phyloP scores from a whole-genome alignment of 2,888 invertebrate genomes.

The Copidosoma aretas region DNA sequence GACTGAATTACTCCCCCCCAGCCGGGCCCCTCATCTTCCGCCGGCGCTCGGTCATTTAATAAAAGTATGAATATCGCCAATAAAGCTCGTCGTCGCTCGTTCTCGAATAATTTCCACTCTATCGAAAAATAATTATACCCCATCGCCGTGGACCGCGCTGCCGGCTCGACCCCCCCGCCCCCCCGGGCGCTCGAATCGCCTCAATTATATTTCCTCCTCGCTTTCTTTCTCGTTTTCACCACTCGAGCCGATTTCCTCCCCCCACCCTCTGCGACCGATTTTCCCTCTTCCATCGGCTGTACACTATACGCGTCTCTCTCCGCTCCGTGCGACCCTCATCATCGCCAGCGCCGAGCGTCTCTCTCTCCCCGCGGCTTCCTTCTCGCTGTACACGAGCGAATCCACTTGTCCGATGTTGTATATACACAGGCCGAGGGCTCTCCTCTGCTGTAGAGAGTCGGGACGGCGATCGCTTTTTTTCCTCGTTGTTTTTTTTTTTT shows the following conservation, averaged over 20 bases:
- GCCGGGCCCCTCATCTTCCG: slow-evolving; percentile 8
- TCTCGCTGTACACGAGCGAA: background rate
- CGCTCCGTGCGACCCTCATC: background rate
- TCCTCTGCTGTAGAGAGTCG: too few species aligned
- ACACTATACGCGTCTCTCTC: too few species aligned
- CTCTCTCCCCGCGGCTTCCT: too few species aligned
- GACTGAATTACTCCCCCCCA: slow-evolving; percentile 22
- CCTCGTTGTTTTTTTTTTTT: too few species aligned
- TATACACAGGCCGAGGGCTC: too few species aligned
- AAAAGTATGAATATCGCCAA: slow-evolving; percentile 63
- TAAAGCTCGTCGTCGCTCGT: slow-evolving; percentile 56
- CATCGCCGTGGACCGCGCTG: slow-evolving; percentile 53
- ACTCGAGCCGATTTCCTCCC: slow-evolving; percentile 31
- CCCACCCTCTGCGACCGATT: background rate
- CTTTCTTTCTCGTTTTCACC: background rate
- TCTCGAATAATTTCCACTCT: slow-evolving; percentile 62
- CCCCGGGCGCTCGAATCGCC: slow-evolving; percentile 51
- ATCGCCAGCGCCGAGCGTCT: too few species aligned
- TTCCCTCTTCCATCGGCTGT: slow-evolving; percentile 1
- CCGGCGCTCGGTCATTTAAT: slow-evolving; percentile 53
- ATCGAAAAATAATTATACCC: slow-evolving; percentile 63
- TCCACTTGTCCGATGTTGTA: background rate
- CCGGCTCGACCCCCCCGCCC: slow-evolving; percentile 27
- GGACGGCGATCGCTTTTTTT: too few species aligned
- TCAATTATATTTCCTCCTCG: slow-evolving; percentile 56